phyloP scores from a whole-genome alignment of 2,888 invertebrate species.

The Leptinotarsa rubiginosa region DNA sequence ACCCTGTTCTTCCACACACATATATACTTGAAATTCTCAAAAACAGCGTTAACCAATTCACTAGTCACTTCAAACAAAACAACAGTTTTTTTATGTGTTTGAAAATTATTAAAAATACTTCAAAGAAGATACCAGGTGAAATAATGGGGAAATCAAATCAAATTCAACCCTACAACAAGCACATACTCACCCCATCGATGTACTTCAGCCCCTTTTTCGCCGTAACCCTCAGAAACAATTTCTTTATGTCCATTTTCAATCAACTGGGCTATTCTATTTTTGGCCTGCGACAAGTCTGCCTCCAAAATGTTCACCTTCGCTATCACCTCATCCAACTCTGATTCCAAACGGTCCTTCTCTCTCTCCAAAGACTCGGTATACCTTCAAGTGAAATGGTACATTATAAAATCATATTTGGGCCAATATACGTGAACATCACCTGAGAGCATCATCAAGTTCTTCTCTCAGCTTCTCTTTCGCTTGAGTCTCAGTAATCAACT shows the following conservation, averaged over 20 bases:
- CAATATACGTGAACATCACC: constrained; percentile 21
- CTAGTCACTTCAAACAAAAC: too few species aligned
- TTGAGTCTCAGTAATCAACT: constrained; percentile 59
- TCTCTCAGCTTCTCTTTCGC: constrained; percentile 63
- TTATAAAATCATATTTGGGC: not conserved
- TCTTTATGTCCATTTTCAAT: constrained; percentile 67
- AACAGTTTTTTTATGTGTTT: too few species aligned
- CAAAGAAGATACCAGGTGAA: too few species aligned
- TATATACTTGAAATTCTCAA: too few species aligned
- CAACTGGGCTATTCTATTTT: constrained; percentile 66
- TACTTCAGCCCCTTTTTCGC: constrained; percentile 61
- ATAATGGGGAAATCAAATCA: too few species aligned
- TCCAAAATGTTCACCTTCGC: constrained; percentile 72
- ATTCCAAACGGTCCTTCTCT: constrained; percentile 69
- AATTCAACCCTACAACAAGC: not conserved
- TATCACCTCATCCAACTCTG: constrained; percentile 73
- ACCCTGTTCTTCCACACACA: too few species aligned
- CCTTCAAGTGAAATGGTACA: constrained; percentile 60
- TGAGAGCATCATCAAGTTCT: constrained; percentile 65
- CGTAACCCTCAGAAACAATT: constrained; percentile 70
- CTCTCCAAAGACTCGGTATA: constrained; percentile 67
- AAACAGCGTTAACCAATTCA: too few species aligned
- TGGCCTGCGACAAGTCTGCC: constrained; percentile 65
- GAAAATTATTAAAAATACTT: too few species aligned
- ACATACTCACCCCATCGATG: constrained; percentile 50